Evolutionary conservation across 2,888 invertebrate species (phyloP).

Genomic region (Dynastes grantii): DNA sequence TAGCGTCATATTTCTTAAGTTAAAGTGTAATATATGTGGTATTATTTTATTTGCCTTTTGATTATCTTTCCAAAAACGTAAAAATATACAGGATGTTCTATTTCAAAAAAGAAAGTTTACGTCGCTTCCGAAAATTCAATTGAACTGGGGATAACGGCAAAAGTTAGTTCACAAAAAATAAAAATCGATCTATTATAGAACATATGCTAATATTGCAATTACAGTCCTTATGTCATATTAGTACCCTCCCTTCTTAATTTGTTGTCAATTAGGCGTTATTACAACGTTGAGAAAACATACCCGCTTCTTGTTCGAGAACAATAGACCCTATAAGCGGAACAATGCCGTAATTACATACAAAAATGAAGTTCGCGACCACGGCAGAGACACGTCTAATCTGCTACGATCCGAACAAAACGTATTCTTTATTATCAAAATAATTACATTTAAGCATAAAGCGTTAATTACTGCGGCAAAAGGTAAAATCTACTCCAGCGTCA

Average conservation of each 20-base stretch:
- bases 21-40: no score
- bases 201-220: not conserved
- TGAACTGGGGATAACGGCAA: no score
- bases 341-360: not conserved
- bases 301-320: not conserved
- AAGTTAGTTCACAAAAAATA: no score
- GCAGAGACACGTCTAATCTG: not conserved
- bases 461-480: not conserved
- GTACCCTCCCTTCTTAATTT: not conserved
- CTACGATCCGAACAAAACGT: conserved; percentile 4
- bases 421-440: conserved; percentile 1
- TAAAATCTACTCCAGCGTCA: not conserved
- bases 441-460: not conserved
- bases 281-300: not conserved
- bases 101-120: no score
- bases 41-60: no score
- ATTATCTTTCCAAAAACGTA: no score
- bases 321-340: not conserved
- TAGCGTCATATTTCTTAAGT: no score
- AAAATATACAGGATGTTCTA: no score
- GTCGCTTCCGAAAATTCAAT: no score
- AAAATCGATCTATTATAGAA: no score
- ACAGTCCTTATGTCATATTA: not conserved
- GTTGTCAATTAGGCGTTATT: not conserved
- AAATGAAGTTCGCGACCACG: conserved; percentile 1